Evolutionary conservation across 2,888 invertebrate species (phyloP).

Genomic region (Andricus curvator): DNA sequence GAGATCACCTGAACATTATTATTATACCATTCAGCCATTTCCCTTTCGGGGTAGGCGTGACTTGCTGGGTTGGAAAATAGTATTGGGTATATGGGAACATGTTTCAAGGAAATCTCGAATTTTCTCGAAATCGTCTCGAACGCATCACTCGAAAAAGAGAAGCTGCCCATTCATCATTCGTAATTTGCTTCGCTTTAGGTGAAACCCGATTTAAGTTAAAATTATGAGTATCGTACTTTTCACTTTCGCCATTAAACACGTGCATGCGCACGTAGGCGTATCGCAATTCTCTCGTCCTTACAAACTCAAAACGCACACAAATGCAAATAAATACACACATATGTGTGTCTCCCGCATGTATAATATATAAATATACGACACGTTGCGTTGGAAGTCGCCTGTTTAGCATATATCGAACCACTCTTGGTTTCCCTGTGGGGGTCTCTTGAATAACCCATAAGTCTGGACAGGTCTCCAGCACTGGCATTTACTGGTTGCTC

Average conservation of each 20-base stretch:
- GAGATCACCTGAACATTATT: too few species aligned
- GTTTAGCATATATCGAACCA: slow-evolving; percentile 72
- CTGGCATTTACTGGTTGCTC: slow-evolving; percentile 50
- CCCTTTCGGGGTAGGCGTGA: too few species aligned
- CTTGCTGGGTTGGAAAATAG: too few species aligned
- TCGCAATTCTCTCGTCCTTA: slow-evolving; percentile 51
- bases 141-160: background rate
- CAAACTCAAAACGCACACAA: slow-evolving; percentile 44
- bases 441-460: slow-evolving; percentile 74
- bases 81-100: too few species aligned
- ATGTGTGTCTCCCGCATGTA: slow-evolving; percentile 50
- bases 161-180: background rate
- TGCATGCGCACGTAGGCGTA: slow-evolving; percentile 63
- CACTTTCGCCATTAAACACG: slow-evolving; percentile 64
- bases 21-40: too few species aligned
- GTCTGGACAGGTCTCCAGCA: slow-evolving; percentile 62
- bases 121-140: too few species aligned
- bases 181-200: background rate
- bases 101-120: too few species aligned
- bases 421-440: slow-evolving; percentile 55
- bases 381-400: slow-evolving; percentile 60
- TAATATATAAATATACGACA: slow-evolving; percentile 59
- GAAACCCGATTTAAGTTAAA: background rate
- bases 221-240: slow-evolving; percentile 54
- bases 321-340: slow-evolving; percentile 27